Conservation (phyloP, 2,113 vertebrate species). For the Entomyzon cyanotis region DNA sequence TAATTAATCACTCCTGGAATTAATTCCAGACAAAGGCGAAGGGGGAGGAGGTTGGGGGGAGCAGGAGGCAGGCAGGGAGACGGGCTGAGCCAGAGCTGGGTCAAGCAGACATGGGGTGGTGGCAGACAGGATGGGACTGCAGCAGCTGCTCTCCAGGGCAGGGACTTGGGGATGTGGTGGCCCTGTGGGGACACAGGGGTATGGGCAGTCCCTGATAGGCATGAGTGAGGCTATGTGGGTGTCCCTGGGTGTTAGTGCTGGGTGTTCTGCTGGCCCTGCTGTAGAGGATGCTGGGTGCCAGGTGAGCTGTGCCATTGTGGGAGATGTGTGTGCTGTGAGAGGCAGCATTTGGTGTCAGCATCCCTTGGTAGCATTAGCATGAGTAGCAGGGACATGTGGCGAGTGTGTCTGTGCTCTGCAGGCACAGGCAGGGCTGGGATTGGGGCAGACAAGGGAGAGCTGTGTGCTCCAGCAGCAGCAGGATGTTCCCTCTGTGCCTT, state of each 20-base stretch:
- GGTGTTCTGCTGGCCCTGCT: neutral
- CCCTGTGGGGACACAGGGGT: neutral
- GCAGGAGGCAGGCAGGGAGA: neutral
- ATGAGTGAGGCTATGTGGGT: fast-evolving
- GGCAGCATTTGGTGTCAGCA: neutral
- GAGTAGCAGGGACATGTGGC: fast-evolving
- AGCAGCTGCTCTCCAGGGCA: neutral
- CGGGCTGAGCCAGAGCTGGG: neutral
- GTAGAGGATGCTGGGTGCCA: fast-evolving
- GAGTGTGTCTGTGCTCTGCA: fast-evolving
- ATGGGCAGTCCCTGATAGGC: neutral
- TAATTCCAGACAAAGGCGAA: slow-evolving; percentile 60
- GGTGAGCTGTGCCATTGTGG: fast-evolving
- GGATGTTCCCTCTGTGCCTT: neutral
- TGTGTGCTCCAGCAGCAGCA: neutral
- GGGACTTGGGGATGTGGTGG: neutral
- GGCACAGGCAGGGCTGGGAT: neutral
- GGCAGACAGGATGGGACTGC: neutral
- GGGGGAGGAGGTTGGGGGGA: neutral
- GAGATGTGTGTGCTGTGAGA: neutral
- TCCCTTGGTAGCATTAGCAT: fast-evolving
- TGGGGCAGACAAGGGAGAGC: fast-evolving
- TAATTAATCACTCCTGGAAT: slow-evolving; percentile 74
- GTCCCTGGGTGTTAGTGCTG: neutral
- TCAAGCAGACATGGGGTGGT: neutral